Evolutionary conservation across 2,888 invertebrate species (phyloP).

Genomic region (Zonitis immaculata): DNA sequence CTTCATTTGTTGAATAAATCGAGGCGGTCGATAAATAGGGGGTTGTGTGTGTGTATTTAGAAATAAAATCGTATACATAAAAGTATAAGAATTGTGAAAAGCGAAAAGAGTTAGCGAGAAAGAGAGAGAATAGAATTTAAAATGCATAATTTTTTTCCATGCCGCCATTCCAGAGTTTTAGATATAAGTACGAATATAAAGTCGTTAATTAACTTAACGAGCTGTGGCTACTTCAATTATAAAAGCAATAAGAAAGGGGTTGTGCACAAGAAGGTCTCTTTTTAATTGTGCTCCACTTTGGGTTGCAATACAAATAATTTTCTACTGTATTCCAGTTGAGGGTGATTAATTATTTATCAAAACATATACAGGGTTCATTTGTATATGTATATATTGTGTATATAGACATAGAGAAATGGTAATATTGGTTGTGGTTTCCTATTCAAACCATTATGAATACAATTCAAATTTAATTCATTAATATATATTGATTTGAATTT

Average conservation of each 20-base stretch:
- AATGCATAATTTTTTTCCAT: slow-evolving; percentile 24
- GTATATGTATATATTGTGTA: too few species aligned
- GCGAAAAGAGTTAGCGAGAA: too few species aligned
- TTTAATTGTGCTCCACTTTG: slow-evolving; percentile 6
- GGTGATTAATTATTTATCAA: slow-evolving; percentile 13
- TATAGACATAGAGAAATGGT: too few species aligned
- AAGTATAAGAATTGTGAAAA: too few species aligned
- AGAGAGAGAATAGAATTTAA: slow-evolving; percentile 29
- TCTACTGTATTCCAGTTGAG: background rate
- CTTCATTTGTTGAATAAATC: slow-evolving; percentile 36
- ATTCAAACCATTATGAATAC: too few species aligned
- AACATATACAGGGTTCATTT: too few species aligned
- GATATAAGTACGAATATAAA: slow-evolving; percentile 28
- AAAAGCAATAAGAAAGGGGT: slow-evolving; percentile 9
- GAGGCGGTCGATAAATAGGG: slow-evolving; percentile 24
- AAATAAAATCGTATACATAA: slow-evolving; percentile 31
- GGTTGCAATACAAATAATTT: background rate
- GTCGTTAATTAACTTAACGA: slow-evolving; percentile 39
- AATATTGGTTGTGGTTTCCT: too few species aligned
- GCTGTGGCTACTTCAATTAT: slow-evolving; percentile 35
- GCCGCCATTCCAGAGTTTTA: slow-evolving; percentile 21
- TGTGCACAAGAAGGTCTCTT: background rate
- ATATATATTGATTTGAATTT: too few species aligned
- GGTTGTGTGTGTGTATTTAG: slow-evolving; percentile 12
- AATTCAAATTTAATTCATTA: too few species aligned